A percentile compares a stretch with the other conserved stretches of the same genome.
Conservation (phyloP, 1,140 invertebrate species). For the Leucophenga varia region DNA sequence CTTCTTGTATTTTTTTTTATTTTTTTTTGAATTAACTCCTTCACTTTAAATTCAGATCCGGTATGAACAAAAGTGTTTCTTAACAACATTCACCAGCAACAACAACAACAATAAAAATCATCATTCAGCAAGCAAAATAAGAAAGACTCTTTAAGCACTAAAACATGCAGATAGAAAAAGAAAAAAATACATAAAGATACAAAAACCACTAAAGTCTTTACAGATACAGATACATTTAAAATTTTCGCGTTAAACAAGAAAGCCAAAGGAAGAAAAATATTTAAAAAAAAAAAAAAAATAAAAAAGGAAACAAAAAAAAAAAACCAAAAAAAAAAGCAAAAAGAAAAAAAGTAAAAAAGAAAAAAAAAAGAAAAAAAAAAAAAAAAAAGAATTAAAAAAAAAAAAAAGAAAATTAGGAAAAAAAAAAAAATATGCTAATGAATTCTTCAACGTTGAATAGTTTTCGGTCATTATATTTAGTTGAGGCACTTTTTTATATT, state of each 20-base stretch:
- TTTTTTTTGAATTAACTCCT: constrained; percentile 16
- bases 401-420: constrained; percentile 7
- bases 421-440: constrained; percentile 44
- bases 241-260: constrained; percentile 33
- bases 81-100: too few species aligned
- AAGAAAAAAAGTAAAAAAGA: constrained; percentile 5
- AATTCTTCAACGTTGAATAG: constrained; percentile 56
- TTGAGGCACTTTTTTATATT: constrained; percentile 15
- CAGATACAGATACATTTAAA: constrained; percentile 38
- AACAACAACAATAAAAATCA: constrained; percentile 18
- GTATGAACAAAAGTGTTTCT: too few species aligned
- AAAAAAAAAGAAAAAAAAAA: constrained; percentile 5
- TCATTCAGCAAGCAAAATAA: background rate
- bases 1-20: constrained; percentile 17
- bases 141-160: too few species aligned
- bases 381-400: constrained; percentile 10
- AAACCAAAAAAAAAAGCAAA: constrained; percentile 24
- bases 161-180: too few species aligned
- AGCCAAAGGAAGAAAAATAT: background rate
- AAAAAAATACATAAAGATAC: too few species aligned
- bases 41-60: too few species aligned
- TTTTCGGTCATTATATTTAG: constrained; percentile 51
- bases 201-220: constrained; percentile 9
- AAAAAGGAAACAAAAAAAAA: constrained; percentile 21
- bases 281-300: constrained; percentile 10